phyloP scores from a whole-genome alignment of 2,888 invertebrate species.

The Orchesella flavescens region DNA sequence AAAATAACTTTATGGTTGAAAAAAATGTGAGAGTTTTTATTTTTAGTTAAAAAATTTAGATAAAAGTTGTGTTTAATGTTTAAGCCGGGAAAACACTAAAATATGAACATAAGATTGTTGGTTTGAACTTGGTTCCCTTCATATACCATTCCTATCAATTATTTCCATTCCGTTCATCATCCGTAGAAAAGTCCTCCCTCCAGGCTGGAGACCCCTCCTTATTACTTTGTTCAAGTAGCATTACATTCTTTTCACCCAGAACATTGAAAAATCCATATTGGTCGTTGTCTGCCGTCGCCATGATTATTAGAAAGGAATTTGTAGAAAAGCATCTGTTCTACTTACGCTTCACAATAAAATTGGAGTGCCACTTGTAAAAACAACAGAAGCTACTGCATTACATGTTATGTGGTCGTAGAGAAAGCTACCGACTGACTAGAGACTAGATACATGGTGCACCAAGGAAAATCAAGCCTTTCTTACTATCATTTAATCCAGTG shows the following conservation, averaged over 20 bases:
- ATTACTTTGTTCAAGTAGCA: conserved; percentile 23
- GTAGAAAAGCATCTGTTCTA: conserved; percentile 57
- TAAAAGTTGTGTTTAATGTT: too few species aligned
- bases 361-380: conserved; percentile 36
- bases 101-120: too few species aligned
- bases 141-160: conserved; percentile 45
- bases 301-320: conserved; percentile 59
- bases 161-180: conserved; percentile 45
- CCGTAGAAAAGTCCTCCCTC: conserved; percentile 23
- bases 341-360: conserved; percentile 52
- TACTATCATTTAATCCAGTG: conserved; percentile 60
- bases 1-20: too few species aligned
- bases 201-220: conserved; percentile 11
- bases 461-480: not conserved
- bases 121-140: conserved; percentile 40
- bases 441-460: not conserved
- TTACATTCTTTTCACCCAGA: not conserved
- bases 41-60: too few species aligned
- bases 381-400: conserved; percentile 28
- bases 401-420: not conserved
- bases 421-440: not conserved
- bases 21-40: too few species aligned
- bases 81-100: too few species aligned
- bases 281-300: conserved; percentile 35
- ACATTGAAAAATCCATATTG: not conserved